Evolutionary conservation across 2,797 vertebrate species (phyloP).

Genomic region (Pseudochirops cupreus): DNA sequence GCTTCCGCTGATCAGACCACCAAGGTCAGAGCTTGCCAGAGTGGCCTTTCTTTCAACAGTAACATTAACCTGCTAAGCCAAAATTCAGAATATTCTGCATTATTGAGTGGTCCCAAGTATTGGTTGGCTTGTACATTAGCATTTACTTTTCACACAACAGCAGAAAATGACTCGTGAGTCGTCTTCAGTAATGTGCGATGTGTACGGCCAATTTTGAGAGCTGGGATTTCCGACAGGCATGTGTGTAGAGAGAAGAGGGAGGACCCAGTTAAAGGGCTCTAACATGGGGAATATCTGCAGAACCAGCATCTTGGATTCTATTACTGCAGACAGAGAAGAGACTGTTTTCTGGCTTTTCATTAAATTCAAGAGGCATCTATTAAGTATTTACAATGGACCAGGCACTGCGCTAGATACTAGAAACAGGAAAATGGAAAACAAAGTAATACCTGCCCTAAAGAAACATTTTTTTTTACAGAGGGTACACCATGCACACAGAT

Average conservation of each 20-base stretch:
- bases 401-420: not conserved
- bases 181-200: not conserved
- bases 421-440: not conserved
- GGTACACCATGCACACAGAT: not conserved
- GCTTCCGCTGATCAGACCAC: not conserved
- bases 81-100: not conserved
- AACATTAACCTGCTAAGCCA: not conserved
- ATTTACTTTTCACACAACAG: not conserved
- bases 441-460: not conserved
- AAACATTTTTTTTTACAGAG: not conserved
- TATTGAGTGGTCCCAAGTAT: fast-evolving
- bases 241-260: fast-evolving
- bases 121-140: not conserved
- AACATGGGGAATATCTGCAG: fast-evolving
- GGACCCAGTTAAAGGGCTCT: fast-evolving
- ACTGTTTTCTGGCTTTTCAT: not conserved
- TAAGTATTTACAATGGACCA: not conserved
- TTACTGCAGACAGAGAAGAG: not conserved
- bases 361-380: not conserved
- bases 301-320: not conserved
- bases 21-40: conserved; percentile 66
- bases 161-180: not conserved
- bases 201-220: fast-evolving
- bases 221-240: not conserved
- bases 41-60: conserved; percentile 7